A percentile compares a stretch with the other conserved stretches of the same genome.
Evolutionary conservation across 2,113 vertebrate species (phyloP).

Genomic region (Microtus montanus): DNA sequence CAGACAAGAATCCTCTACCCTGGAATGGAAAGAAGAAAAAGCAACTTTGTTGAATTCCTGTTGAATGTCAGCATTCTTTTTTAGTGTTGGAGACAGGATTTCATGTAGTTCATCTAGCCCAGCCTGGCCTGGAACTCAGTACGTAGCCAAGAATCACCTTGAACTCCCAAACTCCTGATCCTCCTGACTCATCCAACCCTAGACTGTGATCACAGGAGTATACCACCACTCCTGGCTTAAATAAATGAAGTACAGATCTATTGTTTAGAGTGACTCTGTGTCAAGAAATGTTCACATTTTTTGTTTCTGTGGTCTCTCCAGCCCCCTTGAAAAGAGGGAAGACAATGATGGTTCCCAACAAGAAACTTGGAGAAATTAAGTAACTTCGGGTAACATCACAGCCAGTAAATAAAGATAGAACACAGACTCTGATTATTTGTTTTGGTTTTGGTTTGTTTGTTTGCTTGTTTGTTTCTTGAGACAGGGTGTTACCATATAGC

Average conservation of each 20-base stretch:
- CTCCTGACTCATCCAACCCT: neutral
- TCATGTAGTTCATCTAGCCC: neutral
- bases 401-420: neutral
- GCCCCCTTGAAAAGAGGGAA: neutral
- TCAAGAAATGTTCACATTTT: neutral
- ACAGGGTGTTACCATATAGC: neutral
- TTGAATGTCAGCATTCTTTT: neutral
- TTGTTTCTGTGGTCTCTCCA: slow-evolving; percentile 24
- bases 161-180: neutral
- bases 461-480: neutral
- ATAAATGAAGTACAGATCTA: neutral
- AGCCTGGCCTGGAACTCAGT: neutral
- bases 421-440: neutral
- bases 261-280: slow-evolving; percentile 19
- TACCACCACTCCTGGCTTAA: neutral
- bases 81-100: neutral
- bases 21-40: neutral
- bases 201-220: neutral
- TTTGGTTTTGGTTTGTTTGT: neutral
- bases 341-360: neutral
- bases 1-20: neutral
- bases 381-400: neutral
- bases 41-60: neutral
- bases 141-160: neutral
- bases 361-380: neutral